Evolutionary conservation across 2,888 invertebrate species (phyloP), one percentile per base, ranked within the genome.

Genomic region (Prenolepis imparis): DNA sequence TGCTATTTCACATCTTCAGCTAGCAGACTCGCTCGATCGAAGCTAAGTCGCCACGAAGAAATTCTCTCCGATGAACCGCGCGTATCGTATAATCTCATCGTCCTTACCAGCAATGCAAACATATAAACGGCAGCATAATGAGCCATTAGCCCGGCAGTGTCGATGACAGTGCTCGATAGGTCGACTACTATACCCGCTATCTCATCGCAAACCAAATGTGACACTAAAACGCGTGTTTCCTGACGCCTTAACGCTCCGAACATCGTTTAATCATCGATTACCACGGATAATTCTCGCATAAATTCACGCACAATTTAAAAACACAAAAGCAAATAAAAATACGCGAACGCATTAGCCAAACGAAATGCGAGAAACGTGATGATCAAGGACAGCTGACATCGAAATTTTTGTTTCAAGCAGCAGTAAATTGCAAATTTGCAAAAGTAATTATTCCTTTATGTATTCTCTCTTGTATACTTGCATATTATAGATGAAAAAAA

Each of bases 301-400:
- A 18, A 63, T 44, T 21, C 28, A 32, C 18, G 57, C 24, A n/a
- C 55, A 81, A 70, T 63, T n/a, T 70, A 48, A 32, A 32, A 36
- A 36, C 5, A 36, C 36, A 36, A 36, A 61, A 32, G 15, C 61
- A 52, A 74, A 84, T 59, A 55, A 57, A 73, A 84, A 86, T 86
- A 86, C 77, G 85, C 80, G 89, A 89, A 85, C 80, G 73, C 86
- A 89, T 86, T 84, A 73, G 55, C 84, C 59, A 82, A 73, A 75
- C 75, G 28, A 41, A 12, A 61, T 73, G 39, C 39, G 57, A 44
- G 32, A 68, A 66, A 21, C 21, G 36, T 24, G 44, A 44, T 74
- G 36, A 18, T 64, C 41, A 28, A 28, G 39, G 36, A 28, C n/a
- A 67, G 18, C 28, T 48, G 28, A 59, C 32, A 41, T 67, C n/a